Evolutionary conservation across 2,113 vertebrate species (phyloP).

Genomic region (Prinia subflava): DNA sequence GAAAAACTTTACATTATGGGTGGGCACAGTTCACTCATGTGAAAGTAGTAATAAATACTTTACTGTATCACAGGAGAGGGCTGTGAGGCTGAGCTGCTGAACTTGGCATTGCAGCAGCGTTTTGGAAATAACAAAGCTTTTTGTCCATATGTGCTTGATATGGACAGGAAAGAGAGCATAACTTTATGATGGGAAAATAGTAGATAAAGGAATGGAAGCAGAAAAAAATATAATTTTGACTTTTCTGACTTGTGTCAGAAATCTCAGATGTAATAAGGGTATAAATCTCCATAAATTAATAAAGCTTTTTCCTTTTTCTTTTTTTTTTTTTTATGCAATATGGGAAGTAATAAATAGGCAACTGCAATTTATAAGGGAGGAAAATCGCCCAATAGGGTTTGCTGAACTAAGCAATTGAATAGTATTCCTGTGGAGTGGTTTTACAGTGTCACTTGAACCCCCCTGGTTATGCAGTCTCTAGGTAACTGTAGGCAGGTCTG

Average conservation of each 20-base stretch:
- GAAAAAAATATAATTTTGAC: neutral
- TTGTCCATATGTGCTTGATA: neutral
- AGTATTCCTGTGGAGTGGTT: neutral
- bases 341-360: neutral
- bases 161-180: neutral
- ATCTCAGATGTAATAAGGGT: neutral
- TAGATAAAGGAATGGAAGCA: neutral
- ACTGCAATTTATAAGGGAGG: neutral
- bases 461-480: neutral
- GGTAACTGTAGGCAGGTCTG: constrained; percentile 27
- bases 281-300: neutral
- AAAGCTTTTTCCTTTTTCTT: neutral
- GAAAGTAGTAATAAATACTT: neutral
- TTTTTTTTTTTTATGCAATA: neutral
- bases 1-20: neutral
- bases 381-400: neutral
- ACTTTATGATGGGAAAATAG: neutral
- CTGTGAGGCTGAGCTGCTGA: neutral
- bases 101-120: neutral
- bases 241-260: neutral
- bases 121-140: neutral
- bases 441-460: constrained; percentile 11
- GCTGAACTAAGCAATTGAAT: neutral
- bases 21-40: neutral
- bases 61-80: neutral